These are phyloP conservation scores for Vollenhovia emeryi DNA, from an alignment of 1,140 invertebrate species.

Conservation along the genomic window DNA sequence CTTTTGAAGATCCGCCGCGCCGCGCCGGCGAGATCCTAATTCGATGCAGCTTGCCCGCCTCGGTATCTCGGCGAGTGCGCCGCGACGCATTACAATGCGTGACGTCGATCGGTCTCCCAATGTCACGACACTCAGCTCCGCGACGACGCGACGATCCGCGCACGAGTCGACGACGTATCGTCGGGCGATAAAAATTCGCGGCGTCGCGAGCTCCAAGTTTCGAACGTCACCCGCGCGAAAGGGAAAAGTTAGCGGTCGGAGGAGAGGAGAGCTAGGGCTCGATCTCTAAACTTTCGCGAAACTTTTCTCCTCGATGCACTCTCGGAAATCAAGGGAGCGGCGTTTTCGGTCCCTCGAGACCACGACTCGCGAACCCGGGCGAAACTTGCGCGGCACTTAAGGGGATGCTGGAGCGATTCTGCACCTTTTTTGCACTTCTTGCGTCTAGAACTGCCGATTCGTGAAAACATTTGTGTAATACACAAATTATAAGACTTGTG, in stretches of 20 bases:
- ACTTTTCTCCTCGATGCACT: no score
- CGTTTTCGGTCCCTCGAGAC: background rate
- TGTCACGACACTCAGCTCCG: slow-evolving; percentile 30
- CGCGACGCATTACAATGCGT: slow-evolving; percentile 16
- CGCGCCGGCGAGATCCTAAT: slow-evolving; percentile 44
- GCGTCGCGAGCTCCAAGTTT: background rate
- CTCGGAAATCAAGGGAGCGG: background rate
- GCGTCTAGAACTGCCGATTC: no score
- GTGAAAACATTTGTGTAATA: no score
- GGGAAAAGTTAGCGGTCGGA: background rate
- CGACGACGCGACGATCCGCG: no score
- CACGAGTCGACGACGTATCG: no score
- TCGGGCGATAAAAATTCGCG: background rate
- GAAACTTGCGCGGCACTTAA: background rate
- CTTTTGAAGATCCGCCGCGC: slow-evolving; percentile 38
- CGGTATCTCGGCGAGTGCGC: slow-evolving; percentile 7
- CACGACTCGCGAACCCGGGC: background rate
- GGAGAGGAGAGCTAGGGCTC: no score
- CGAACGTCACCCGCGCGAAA: no score
- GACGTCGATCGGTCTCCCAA: slow-evolving; percentile 27
- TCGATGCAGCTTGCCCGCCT: slow-evolving; percentile 44
- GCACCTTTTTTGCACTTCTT: no score
- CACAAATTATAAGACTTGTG: no score
- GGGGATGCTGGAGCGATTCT: no score
- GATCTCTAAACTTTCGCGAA: no score